Base-by-base conservation (phyloP, 2,113 vertebrate species). In the Gymnorhina tibicen region DNA sequence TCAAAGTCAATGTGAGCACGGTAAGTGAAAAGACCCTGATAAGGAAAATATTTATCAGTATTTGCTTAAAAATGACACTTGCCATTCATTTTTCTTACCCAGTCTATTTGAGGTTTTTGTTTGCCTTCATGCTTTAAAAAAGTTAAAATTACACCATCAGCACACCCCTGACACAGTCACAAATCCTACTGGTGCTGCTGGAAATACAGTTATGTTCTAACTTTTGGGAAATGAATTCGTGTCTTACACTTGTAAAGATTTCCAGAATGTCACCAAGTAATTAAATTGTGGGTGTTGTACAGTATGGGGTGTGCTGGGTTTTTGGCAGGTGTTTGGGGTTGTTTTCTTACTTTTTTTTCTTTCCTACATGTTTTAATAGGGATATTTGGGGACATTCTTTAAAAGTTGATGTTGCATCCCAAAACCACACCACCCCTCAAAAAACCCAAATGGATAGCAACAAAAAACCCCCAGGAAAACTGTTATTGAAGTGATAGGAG, bases 1-100 rank as follows among this genome's bases (percentile, higher is more conserved):
- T 99, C 97, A 99, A 99, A 97, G 98, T 99, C 77, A 99, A 99
- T 93, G 99, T 99, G 97, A 99, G 99, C 98, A 99, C 99, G 11
- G 99, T 99, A 97, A 99, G 99, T 98, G 41, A 47, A 73, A 92
- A 83, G 16, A 63, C 10, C 10, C 55, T 15, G n/a, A 13, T 37
- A 46, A 33, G 39, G 23, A 76, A 83, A 69, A 33, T 60, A 49
- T 30, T 39, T 75, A 67, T 23, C 27, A 24, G 52, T 50, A 53
- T 44, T 41, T 64, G 17, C 16, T 53, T 72, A 66, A 75, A 85
- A 87, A 37, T 60, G 7, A 58, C 20, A 6, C 30, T 67, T 80
- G 17, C 10, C 8, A 20, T 69, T 92, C 2, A 9, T 62, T 93
- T 82, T 86, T 50, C 47, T 64, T 64, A 8, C 3, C 8, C 2